These are phyloP conservation scores for Syritta pipiens DNA, from an alignment of 2,888 invertebrate species.

Conservation along the genomic window DNA sequence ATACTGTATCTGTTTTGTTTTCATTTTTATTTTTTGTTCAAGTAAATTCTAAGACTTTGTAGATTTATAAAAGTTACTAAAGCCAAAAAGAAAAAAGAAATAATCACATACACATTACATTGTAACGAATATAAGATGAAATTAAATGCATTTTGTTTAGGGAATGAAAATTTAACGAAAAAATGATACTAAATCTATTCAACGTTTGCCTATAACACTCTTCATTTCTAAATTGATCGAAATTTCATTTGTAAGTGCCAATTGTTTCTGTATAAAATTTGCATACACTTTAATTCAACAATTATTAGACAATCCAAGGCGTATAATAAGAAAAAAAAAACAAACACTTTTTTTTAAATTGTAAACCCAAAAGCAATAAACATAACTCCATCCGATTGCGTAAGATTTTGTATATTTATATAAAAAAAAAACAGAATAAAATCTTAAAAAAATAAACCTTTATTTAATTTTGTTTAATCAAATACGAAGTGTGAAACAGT, in stretches of 20 bases:
- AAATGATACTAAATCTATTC: conserved; percentile 11
- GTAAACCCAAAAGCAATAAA: conserved; percentile 58
- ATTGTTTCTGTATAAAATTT: conserved; percentile 45
- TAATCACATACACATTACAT: conserved; percentile 54
- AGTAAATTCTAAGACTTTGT: conserved; percentile 48
- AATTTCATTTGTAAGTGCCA: conserved; percentile 60
- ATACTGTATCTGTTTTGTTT: conserved; percentile 16
- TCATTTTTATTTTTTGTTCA: too few species aligned
- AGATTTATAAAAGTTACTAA: conserved; percentile 51
- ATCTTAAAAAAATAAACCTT: neutral
- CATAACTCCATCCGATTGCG: conserved; percentile 57
- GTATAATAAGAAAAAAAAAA: conserved; percentile 15
- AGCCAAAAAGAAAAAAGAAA: conserved; percentile 38
- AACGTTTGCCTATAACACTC: conserved; percentile 17
- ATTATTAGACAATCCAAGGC: conserved; percentile 64
- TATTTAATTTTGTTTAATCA: conserved; percentile 8
- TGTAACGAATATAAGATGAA: conserved; percentile 34
- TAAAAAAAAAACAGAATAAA: conserved; percentile 19
- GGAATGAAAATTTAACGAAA: neutral
- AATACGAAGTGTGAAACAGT: conserved; percentile 31
- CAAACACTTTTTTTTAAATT: conserved; percentile 3
- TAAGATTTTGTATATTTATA: conserved; percentile 62
- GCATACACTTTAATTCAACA: conserved; percentile 38
- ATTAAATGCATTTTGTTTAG: conserved; percentile 51
- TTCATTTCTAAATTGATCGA: conserved; percentile 16